A percentile compares a stretch with the other conserved stretches of the same genome.
Conservation (phyloP, 2,797 vertebrate species). For the Champsocephalus gunnari region DNA sequence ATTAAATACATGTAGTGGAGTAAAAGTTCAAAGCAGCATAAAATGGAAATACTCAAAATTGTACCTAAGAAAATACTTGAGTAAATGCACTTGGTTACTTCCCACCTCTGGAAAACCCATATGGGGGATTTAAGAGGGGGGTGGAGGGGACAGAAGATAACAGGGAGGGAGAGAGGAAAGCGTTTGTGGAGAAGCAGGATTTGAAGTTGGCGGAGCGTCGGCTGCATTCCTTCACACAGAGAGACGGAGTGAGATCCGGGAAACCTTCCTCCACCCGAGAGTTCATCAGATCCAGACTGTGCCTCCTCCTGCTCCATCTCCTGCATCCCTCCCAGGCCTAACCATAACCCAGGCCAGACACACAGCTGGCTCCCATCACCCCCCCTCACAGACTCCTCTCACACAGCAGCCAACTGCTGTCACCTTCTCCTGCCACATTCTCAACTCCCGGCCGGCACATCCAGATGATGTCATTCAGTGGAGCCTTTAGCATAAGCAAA, state of each 20-base stretch:
- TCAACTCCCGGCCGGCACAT: conserved; percentile 26
- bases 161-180: conserved; percentile 29
- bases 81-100: no score
- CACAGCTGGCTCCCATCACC: conserved; percentile 77
- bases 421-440: conserved; percentile 50
- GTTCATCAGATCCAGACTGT: conserved; percentile 55
- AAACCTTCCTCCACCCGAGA: conserved; percentile 41
- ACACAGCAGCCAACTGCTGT: conserved; percentile 52
- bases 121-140: conserved; percentile 13
- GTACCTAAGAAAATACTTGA: no score
- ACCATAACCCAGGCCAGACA: conserved; percentile 57
- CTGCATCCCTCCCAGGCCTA: conserved; percentile 45
- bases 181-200: conserved; percentile 47
- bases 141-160: conserved; percentile 25
- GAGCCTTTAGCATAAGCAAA: conserved; percentile 2
- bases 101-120: conserved; percentile 3
- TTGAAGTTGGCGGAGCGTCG: conserved; percentile 64
- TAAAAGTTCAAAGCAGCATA: no score
- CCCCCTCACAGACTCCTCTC: conserved; percentile 21
- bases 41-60: no score
- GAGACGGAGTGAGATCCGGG: conserved; percentile 57
- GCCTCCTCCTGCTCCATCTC: conserved; percentile 30
- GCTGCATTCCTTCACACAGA: conserved; percentile 68
- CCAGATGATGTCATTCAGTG: conserved; percentile 50
- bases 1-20: no score